A percentile compares a stretch with the other conserved stretches of the same genome.
These are phyloP conservation scores for Hypocryptadius cinnamomeus DNA, from an alignment of 2,113 vertebrate genomes.

Conservation along the genomic window DNA sequence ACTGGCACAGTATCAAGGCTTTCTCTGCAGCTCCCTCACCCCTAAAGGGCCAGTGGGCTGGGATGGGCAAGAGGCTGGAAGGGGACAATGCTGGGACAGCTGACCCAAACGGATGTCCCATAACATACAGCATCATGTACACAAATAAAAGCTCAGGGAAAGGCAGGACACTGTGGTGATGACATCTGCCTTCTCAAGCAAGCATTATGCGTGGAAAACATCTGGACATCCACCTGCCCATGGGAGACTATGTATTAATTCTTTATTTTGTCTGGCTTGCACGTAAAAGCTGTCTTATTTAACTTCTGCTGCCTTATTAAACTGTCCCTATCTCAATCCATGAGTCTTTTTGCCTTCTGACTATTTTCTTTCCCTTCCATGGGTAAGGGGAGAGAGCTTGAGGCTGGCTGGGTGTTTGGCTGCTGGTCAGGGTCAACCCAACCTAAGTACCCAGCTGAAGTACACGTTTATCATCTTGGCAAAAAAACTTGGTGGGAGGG, in stretches of 20 bases:
- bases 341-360: background rate
- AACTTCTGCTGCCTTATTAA: background rate
- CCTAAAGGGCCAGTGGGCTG: background rate
- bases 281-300: background rate
- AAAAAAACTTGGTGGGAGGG: background rate
- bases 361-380: background rate
- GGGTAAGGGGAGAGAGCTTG: background rate
- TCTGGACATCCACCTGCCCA: background rate
- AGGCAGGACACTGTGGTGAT: background rate
- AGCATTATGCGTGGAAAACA: accelerated
- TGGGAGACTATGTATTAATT: background rate
- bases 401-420: background rate
- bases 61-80: background rate
- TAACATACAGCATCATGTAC: background rate
- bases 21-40: background rate
- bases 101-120: background rate
- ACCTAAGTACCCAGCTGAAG: background rate
- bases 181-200: background rate
- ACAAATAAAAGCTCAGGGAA: background rate
- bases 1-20: background rate
- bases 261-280: background rate
- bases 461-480: accelerated
- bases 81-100: background rate
- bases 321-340: background rate
- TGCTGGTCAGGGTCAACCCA: background rate